Percentiles rank a stretch among this genome's conserved stretches.
Conservation (phyloP, 92 coral and sea anemone genomes). For the Palythoa caribaeorum region DNA sequence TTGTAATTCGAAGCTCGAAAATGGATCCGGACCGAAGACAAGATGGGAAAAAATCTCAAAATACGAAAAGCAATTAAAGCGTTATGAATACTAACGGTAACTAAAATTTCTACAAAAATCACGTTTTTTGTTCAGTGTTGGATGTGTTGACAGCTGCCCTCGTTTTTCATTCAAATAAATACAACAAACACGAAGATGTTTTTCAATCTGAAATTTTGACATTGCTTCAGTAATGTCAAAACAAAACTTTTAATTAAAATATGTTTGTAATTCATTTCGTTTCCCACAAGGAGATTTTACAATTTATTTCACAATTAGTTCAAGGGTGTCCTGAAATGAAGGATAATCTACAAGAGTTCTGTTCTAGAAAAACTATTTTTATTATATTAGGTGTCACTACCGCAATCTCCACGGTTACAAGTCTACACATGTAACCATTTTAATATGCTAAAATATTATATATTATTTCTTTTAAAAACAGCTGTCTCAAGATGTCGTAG, state of each 20-base stretch:
- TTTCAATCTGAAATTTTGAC: not conserved
- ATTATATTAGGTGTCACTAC: constrained; percentile 2
- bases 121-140: not conserved
- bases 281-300: not conserved
- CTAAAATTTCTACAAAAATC: not conserved
- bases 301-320: not conserved
- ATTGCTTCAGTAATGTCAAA: not conserved
- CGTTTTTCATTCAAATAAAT: not conserved
- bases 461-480: not conserved
- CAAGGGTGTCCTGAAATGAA: too few species aligned
- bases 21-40: not conserved
- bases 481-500: not conserved
- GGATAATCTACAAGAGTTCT: too few species aligned
- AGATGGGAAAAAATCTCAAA: not conserved
- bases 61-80: not conserved
- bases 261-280: not conserved
- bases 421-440: not conserved
- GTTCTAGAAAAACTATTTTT: not conserved
- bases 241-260: not conserved
- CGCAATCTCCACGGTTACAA: not conserved
- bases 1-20: not conserved
- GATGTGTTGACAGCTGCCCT: constrained; percentile 1
- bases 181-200: not conserved
- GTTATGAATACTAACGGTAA: not conserved
- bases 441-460: not conserved